Evolutionary conservation across 64 coral and sea anemone species (phyloP), one percentile per base, ranked within the genome.

Genomic region (Catalaphyllia jardinei): DNA sequence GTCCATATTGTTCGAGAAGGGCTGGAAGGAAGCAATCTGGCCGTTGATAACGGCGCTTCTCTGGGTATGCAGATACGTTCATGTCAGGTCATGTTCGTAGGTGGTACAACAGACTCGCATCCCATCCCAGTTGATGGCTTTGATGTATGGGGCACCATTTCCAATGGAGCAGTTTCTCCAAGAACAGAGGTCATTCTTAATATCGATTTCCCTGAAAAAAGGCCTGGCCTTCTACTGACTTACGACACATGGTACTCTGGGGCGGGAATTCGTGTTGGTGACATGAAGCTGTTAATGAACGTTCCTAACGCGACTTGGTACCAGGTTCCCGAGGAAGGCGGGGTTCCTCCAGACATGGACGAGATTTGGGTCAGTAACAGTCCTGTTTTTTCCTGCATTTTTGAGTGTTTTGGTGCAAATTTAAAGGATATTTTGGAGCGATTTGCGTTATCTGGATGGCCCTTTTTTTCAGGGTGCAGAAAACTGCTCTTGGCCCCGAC

Each of bases 111-210:
- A 10, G 67, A 62, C 35, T 60, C 60, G 6, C 24, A 30, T 0
- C 61, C 57, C 29, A 77, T 65, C 33, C 75, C 73, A 79, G 49
- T 91, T 2, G 89, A 91, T 29, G 69, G 89, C 35, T 67, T 62
- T 14, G 71, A 91, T 35, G 50, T 83, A 2, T 91, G 89, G 89
- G 76, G 75, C 19, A 91, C 89, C 28, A 83, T 91, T 73, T 60
- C 79, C 1, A 83, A 18, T 33, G 89, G 79, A 9, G 78, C 74
- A 22, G 51, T 67, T 25, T 91, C 89, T 24, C 79, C 89, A 22
- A 72, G 89, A n/a, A 73, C 27, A 60, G 89, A 91, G 63, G 60
- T 91, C 13, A 52, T 91, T 3, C 89, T 83, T 8, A 91, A 91
- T 74, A 74, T 90, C 18, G 88, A 90, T 29, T 14, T 54, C 9